phyloP scores from a whole-genome alignment of 2,113 vertebrate genomes.

The Dipodomys merriami region DNA sequence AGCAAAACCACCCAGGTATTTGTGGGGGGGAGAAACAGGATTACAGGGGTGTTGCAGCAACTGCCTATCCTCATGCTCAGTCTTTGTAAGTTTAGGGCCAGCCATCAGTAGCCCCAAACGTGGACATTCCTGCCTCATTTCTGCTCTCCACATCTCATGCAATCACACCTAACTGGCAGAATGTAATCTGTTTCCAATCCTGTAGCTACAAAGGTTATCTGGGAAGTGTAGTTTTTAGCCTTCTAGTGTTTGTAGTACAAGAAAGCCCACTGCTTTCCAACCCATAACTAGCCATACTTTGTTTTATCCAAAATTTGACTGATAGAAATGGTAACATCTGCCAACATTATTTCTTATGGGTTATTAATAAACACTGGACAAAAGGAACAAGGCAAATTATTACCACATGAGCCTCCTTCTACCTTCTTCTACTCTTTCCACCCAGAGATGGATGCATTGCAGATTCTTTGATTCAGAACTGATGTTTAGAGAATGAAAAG shows the following conservation, averaged over 20 bases:
- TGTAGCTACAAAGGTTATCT: background rate
- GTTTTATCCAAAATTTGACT: slow-evolving; percentile 3
- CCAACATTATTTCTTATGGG: background rate
- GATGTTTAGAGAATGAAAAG: slow-evolving; percentile 49
- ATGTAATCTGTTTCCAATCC: background rate
- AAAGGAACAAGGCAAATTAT: slow-evolving; percentile 1
- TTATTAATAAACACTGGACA: slow-evolving; percentile 31
- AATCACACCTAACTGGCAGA: background rate
- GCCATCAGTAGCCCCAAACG: background rate
- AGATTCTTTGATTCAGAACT: background rate
- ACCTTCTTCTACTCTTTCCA: background rate
- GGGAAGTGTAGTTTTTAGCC: slow-evolving; percentile 39
- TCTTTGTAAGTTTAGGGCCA: background rate
- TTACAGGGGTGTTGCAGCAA: background rate
- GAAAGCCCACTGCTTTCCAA: background rate
- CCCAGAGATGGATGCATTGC: background rate
- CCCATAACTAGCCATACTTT: background rate
- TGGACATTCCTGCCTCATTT: background rate
- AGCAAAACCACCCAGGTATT: background rate
- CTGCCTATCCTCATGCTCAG: background rate
- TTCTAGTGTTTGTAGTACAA: background rate
- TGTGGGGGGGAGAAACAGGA: background rate
- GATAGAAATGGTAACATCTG: background rate
- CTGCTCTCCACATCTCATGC: background rate
- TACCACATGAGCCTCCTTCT: slow-evolving; percentile 5